Evolutionary conservation across 2,113 vertebrate species (phyloP).

Genomic region (Greenwoodochromis staneri): DNA sequence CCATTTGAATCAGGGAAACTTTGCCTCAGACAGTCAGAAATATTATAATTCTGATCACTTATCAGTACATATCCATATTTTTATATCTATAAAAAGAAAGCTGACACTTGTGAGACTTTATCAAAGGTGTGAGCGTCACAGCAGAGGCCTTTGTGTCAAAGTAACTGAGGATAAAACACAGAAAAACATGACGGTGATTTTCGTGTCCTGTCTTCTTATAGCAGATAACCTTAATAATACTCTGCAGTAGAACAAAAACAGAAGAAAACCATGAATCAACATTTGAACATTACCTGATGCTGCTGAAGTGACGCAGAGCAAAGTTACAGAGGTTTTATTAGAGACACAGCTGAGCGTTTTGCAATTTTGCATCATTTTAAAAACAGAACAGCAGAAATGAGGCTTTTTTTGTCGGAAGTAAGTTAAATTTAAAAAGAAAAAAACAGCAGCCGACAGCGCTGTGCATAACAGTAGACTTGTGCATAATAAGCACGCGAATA

Average conservation of each 20-base stretch:
- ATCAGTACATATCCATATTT: rapidly evolving
- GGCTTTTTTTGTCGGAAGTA: not conserved
- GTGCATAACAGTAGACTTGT: not conserved
- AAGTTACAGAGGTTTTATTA: rapidly evolving
- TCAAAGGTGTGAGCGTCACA: rapidly evolving
- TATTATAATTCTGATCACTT: not conserved
- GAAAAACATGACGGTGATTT: rapidly evolving
- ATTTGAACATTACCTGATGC: not conserved
- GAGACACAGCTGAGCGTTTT: not conserved
- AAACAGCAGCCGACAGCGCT: rapidly evolving
- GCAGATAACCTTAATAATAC: not conserved
- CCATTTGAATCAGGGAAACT: not conserved
- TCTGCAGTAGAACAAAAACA: not conserved
- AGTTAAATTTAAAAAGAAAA: not conserved
- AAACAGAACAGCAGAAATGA: not conserved
- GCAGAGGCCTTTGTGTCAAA: not conserved
- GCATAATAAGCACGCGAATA: rapidly evolving
- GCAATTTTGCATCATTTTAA: not conserved
- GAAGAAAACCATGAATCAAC: not conserved
- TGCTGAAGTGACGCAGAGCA: not conserved
- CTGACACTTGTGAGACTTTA: not conserved
- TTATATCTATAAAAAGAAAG: not conserved
- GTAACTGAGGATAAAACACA: not conserved
- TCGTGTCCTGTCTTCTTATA: not conserved
- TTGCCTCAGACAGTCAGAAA: rapidly evolving